Percentiles rank a stretch among this genome's conserved stretches.
Evolutionary conservation across 2,888 invertebrate genomes (phyloP).

Genomic region (Strigamia crassipes): DNA sequence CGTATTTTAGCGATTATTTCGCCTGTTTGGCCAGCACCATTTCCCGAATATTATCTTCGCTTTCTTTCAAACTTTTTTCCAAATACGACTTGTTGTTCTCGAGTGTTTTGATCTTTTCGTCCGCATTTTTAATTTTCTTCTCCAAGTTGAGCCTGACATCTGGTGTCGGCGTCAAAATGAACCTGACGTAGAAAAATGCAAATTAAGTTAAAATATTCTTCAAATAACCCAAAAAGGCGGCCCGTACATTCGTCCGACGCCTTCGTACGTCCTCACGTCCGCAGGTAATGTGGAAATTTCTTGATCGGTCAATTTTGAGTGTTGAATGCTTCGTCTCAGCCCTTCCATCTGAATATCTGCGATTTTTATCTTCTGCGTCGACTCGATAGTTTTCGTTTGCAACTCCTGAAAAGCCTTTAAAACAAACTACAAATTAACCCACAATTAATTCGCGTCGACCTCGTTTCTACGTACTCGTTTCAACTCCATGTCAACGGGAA

Average conservation of each 20-base stretch:
- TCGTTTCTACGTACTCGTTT: background rate
- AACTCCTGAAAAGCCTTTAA: conserved; percentile 77
- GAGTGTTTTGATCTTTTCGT: conserved; percentile 70
- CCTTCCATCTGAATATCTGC: conserved; percentile 78
- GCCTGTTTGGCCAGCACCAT: conserved; percentile 61
- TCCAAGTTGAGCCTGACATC: conserved; percentile 70
- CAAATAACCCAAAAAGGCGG: too few relatives aligned
- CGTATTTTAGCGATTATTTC: conserved; percentile 12
- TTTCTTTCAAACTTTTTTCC: conserved; percentile 79
- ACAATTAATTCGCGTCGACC: background rate
- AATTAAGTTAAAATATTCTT: background rate
- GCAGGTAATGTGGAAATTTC: conserved; percentile 66
- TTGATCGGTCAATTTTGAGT: conserved; percentile 72
- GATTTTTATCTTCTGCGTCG: conserved; percentile 76
- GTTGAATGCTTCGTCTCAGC: conserved; percentile 70
- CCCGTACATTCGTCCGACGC: conserved; percentile 75
- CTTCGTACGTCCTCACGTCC: conserved; percentile 75
- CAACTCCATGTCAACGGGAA: conserved; percentile 33
- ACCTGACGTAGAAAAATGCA: conserved; percentile 58
- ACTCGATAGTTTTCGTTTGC: conserved; percentile 79
- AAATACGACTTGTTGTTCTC: conserved; percentile 75
- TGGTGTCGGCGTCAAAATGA: conserved; percentile 71
- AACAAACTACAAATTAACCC: conserved; percentile 47
- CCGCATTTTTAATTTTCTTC: conserved; percentile 63
- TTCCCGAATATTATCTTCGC: conserved; percentile 82